Base-by-base conservation (phyloP, 2,888 invertebrate species). In the Agrochola macilenta region DNA sequence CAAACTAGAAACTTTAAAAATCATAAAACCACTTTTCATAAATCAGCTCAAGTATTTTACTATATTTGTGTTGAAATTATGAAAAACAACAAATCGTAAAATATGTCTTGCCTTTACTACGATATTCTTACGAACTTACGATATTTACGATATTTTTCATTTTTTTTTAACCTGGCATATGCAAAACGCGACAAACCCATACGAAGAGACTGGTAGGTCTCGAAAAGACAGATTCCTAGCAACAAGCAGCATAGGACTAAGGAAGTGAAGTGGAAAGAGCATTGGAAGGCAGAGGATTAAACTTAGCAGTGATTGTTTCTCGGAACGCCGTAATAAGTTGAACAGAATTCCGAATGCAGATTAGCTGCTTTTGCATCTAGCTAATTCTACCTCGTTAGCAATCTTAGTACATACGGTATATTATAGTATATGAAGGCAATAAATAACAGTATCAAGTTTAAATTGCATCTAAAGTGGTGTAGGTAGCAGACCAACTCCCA, bases 381-480 rank as follows among this genome's bases (percentile, higher is more conserved):
- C n/a, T 64, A 43, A 64, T 72, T 65, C 43, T 35, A 5, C 2
- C 58, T 81, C 26, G 43, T 58, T 65, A 65, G 20, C 54, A 69
- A 49, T 64, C 14, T 20, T 46, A 23, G 17, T 65, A 58, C 23
- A 17, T 57, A 49, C 11, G 23, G 4, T 30, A 49, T 26, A 39
- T 26, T 20, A n/a, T n/a, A n/a, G 17, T 57, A 14, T 43, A 57
- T 39, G 54, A 49, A 61, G 30, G 63, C 52, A 69, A 76, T 74
- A 72, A 77, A 74, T 77, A 72, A 61, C 72, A 64, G 78, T 74
- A 75, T 82, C 69, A 70, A 43, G 69, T 73, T 78, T 57, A 72
- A 75, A 75, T 75, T 71, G 74, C 35, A 54, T 69, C 57, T 66
- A 35, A 54, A 74, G 58, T 52, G 52, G 78, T 61, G 78, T 86